Percentiles rank a stretch among this genome's conserved stretches.
phyloP scores from a whole-genome alignment of 2,888 invertebrate genomes.

The Hypsopygia costalis region DNA sequence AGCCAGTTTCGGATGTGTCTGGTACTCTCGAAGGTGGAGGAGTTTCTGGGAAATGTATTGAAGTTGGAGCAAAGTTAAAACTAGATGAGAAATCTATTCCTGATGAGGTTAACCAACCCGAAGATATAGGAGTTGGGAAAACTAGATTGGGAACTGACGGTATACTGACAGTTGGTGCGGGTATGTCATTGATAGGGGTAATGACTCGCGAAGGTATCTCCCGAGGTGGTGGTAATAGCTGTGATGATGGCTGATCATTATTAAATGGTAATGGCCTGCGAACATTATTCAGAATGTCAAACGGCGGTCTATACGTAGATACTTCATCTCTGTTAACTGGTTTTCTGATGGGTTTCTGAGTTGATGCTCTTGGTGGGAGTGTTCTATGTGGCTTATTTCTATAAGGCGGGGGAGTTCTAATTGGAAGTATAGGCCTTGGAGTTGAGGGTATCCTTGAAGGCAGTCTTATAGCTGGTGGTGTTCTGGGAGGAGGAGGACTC shows the following conservation, averaged over 20 bases:
- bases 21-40: conserved; percentile 34
- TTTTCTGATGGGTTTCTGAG: conserved; percentile 53
- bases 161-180: conserved; percentile 28
- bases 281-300: conserved; percentile 57
- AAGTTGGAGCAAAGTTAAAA: conserved; percentile 59
- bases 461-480: conserved; percentile 41
- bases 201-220: conserved; percentile 41
- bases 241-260: conserved; percentile 61
- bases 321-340: conserved; percentile 58
- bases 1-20: conserved; percentile 29
- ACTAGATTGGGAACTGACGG: conserved; percentile 46
- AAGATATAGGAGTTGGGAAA: conserved; percentile 65
- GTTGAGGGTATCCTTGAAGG: conserved; percentile 48
- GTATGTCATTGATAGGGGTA: conserved; percentile 33
- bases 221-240: conserved; percentile 59
- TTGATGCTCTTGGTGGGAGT: conserved; percentile 44
- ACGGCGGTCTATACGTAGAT: conserved; percentile 66
- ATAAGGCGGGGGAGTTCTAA: conserved; percentile 55
- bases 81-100: conserved; percentile 64
- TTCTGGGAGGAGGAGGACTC: conserved; percentile 73
- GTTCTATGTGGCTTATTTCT: conserved; percentile 58
- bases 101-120: conserved; percentile 70
- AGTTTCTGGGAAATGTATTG: conserved; percentile 49
- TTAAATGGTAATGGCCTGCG: conserved; percentile 52
- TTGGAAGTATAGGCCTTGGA: conserved; percentile 47